phyloP scores from a whole-genome alignment of 2,888 invertebrate species.

The Pristionchus japonicus region DNA sequence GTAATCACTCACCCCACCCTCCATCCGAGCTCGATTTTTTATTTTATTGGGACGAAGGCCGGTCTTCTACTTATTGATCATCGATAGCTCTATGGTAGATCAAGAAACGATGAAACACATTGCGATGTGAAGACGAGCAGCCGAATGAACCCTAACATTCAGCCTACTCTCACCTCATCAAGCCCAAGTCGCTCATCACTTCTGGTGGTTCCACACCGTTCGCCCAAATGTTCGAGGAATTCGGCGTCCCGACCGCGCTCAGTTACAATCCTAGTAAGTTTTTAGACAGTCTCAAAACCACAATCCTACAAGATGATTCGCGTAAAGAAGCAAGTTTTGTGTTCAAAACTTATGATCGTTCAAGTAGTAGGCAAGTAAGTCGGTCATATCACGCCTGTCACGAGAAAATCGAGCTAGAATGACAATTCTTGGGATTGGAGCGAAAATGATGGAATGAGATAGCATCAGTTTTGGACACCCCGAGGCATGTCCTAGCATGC shows the following conservation, averaged over 20 bases:
- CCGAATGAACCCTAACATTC: background rate
- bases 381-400: slow-evolving; percentile 1
- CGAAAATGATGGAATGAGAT: background rate
- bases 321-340: too few species aligned
- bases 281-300: too few species aligned
- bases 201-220: background rate
- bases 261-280: slow-evolving; percentile 40
- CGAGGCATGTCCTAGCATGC: background rate
- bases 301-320: background rate
- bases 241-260: background rate
- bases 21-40: too few species aligned
- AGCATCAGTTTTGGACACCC: background rate
- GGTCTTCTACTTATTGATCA: too few species aligned
- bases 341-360: too few species aligned
- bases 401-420: background rate
- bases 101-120: background rate
- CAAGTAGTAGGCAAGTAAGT: too few species aligned
- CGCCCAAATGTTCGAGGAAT: background rate
- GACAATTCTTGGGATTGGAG: background rate
- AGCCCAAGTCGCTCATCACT: slow-evolving; percentile 26
- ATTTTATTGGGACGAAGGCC: too few species aligned
- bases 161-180: slow-evolving; percentile 12
- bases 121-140: too few species aligned
- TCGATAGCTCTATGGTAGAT: background rate
- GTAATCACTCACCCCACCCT: too few species aligned